Base-by-base conservation (phyloP, 2,797 vertebrate genomes). In the Rousettus madagascariensis region DNA sequence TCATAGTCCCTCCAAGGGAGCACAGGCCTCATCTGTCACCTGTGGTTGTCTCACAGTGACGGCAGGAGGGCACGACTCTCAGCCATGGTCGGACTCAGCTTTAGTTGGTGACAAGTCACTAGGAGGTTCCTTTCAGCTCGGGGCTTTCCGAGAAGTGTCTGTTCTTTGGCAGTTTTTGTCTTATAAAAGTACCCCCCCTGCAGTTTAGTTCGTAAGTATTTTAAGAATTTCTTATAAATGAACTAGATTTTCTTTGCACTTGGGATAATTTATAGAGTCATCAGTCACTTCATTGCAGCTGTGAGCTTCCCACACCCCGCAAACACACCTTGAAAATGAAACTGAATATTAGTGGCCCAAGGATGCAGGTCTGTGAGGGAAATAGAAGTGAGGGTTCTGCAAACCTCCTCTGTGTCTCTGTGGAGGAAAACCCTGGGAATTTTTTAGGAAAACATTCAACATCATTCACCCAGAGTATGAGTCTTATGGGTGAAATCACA, bases 261-360 rank as follows among this genome's bases (percentile, higher is more conserved):
- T 49, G n/a, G 69, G 72, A 69, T 69, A 68, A 95, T 93, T 90
- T 59, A 84, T 46, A 55, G 93, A 91, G 68, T 46, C 78, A 33
- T 63, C 49, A 36, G 46, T 75, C 38, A 80, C 46, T 86, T 74
- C 43, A 0, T 0, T 19, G 83, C 83, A 79, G 71, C 95, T 91
- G 85, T 68, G 87, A 94, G 80, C 63, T 46, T 66, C 57, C n/a
- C 5, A n/a, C 5, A 61, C 51, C 17, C 30, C 24, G 38, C 36
- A 68, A 72, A 71, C 0, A 5, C 36, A 38, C 55, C 90, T 93
- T 93, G 94, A 95, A 95, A 96, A 93, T 53, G 72, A 96, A 96
- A 90, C 86, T 1, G 11, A 24, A 16, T 36, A 2, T 61, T 38
- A 86, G 59, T 26, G 65, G 41, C 65, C 30, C 61, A 30, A 83